These are phyloP conservation scores for crab-eating macaque (Macaca fascicularis) DNA, from an alignment of 2,113 vertebrate species.

Conservation along the genomic window T2T-MFA8v1.1 NC_088389.1:4313001-4313500, in stretches of 20 bases:
- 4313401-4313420: background rate
- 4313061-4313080: accelerated
- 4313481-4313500: background rate
- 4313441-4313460: background rate
- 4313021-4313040: background rate
- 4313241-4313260: background rate
- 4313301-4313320: accelerated
- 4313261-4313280: background rate
- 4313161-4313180: background rate
- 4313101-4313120: accelerated
- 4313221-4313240: background rate
- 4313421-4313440: accelerated
- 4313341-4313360: accelerated
- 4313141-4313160: background rate
- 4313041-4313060: background rate
- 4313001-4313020: accelerated
- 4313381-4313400: background rate
- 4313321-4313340: accelerated
- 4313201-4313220: background rate
- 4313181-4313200: accelerated
- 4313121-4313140: background rate
- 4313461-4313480: background rate
- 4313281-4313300: background rate
- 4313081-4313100: accelerated
- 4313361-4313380: background rate